Percentiles rank a stretch among this genome's conserved stretches.
Conservation (phyloP, 2,797 vertebrate species). For the Pseudochromis fuscus region DNA sequence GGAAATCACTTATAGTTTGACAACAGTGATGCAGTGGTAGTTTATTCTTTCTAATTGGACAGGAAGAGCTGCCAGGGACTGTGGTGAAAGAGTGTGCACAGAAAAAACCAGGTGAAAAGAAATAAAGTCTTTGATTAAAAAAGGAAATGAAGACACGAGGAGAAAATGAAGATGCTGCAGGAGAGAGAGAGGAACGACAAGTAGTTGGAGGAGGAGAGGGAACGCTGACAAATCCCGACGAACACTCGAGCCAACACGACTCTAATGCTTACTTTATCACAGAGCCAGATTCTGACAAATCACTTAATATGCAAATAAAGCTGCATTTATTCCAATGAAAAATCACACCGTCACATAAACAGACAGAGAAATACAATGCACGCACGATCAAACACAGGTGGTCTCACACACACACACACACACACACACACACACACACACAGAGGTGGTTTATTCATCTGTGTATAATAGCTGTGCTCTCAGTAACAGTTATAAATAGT, state of each 20-base stretch:
- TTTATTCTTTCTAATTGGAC: background rate
- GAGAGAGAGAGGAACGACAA: constrained; percentile 21
- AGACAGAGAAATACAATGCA: constrained; percentile 32
- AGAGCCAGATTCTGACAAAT: constrained; percentile 57
- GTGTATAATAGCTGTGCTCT: constrained; percentile 40
- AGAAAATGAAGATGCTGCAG: constrained; percentile 1
- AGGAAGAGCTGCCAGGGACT: constrained; percentile 1
- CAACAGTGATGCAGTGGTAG: background rate
- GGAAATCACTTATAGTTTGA: background rate
- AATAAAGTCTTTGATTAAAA: constrained; percentile 8
- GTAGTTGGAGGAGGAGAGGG: constrained; percentile 20
- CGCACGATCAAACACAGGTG: background rate
- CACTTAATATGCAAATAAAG: constrained; percentile 71
- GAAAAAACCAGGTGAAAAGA: background rate
- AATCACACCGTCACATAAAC: constrained; percentile 46
- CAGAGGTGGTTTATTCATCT: constrained; percentile 34
- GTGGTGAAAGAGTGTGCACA: background rate
- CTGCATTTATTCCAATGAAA: constrained; percentile 66
- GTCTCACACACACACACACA: background rate
- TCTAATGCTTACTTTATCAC: constrained; percentile 66
- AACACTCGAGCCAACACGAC: constrained; percentile 48
- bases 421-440: constrained; percentile 6
- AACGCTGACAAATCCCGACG: constrained; percentile 50
- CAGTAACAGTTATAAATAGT: constrained; percentile 41
- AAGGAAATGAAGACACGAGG: background rate